Conservation (phyloP, 2,888 invertebrate species). For the Diaperis boleti region DNA sequence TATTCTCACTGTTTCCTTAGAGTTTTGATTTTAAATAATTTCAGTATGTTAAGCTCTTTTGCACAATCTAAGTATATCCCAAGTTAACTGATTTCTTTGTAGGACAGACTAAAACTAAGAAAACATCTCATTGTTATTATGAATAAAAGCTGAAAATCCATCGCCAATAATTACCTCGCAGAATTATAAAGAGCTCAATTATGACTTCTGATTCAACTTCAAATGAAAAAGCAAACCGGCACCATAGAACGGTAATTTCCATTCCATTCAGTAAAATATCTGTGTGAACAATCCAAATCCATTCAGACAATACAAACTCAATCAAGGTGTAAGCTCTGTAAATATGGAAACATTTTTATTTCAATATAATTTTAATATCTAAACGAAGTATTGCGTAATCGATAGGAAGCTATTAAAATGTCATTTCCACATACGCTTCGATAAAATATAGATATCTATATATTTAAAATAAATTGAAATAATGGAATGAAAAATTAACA, state of each 20-base stretch:
- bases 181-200: slow-evolving; percentile 10
- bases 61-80: no score
- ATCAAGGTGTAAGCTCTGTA: slow-evolving; percentile 8
- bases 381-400: background rate
- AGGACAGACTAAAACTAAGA: no score
- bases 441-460: background rate
- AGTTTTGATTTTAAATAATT: no score
- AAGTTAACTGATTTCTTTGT: no score
- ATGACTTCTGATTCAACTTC: background rate
- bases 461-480: background rate
- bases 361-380: background rate
- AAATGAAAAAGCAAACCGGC: slow-evolving; percentile 3
- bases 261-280: slow-evolving; percentile 21
- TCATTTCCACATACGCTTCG: slow-evolving; percentile 7
- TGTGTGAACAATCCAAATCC: slow-evolving; percentile 6
- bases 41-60: no score
- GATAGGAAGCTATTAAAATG: slow-evolving; percentile 5
- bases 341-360: slow-evolving; percentile 1
- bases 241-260: slow-evolving; percentile 11
- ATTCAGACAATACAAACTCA: slow-evolving; percentile 19
- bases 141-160: no score
- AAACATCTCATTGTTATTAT: no score
- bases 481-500: no score
- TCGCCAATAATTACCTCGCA: no score
- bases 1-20: no score